A percentile compares a stretch with the other conserved stretches of the same genome.
These are phyloP conservation scores for Ramphastos sulfuratus DNA, from an alignment of 2,113 vertebrate genomes.

Conservation along the genomic window DNA sequence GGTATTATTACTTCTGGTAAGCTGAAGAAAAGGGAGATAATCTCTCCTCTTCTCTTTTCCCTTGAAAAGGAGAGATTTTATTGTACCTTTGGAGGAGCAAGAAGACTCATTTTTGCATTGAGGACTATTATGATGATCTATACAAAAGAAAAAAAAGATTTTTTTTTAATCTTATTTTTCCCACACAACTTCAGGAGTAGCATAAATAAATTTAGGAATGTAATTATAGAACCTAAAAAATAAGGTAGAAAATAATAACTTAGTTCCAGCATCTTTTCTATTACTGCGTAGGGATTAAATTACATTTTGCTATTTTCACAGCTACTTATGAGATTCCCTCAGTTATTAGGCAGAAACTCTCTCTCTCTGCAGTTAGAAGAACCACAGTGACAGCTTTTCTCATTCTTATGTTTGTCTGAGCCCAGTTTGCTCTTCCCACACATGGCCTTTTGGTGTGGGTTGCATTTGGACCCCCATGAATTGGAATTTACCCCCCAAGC, in stretches of 20 bases:
- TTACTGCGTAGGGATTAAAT: neutral
- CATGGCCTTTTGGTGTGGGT: accelerated
- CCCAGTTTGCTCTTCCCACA: neutral
- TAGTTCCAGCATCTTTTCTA: neutral
- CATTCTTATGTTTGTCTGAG: neutral
- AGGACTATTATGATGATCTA: neutral
- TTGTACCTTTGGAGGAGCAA: neutral
- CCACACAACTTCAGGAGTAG: neutral
- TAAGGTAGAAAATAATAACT: conserved; percentile 26
- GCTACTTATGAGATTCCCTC: neutral
- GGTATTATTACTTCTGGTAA: neutral
- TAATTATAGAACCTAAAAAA: conserved; percentile 11
- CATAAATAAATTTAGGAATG: conserved; percentile 1
- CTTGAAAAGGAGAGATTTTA: neutral
- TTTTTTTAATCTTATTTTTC: no score
- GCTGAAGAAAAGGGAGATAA: neutral
- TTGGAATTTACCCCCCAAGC: no score
- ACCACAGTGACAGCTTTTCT: neutral
- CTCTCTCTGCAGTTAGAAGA: neutral
- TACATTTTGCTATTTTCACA: neutral
- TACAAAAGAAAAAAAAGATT: neutral
- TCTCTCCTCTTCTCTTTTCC: neutral
- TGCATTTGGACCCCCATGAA: neutral
- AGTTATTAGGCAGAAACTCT: neutral
- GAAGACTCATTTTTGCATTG: conserved; percentile 1